Evolutionary conservation across 2,888 invertebrate genomes (phyloP), one percentile per base, ranked within the genome.

Genomic region (Conus canariensis): DNA sequence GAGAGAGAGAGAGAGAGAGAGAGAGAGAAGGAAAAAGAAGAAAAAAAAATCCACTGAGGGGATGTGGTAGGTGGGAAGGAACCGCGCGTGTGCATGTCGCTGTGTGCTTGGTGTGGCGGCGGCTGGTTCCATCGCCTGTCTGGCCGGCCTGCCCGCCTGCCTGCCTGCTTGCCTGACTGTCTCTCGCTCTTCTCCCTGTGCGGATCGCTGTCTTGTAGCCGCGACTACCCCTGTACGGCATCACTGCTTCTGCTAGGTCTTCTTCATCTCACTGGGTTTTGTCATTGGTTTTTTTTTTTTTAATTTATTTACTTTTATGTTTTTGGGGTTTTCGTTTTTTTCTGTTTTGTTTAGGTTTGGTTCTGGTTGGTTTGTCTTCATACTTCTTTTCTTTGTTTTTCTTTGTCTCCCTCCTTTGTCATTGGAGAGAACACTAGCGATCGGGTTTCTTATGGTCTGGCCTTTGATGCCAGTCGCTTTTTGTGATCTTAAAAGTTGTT

Each of bases 61-160:
- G n/a, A 10, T 74, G 74, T 74, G n/a, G n/a, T 10, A 74, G n/a
- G 74, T n/a, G 10, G 74, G 10, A 74, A 30, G 19, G 16, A 80
- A 80, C 77, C 30, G 30, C 77, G 77, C 77, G 77, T 80, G 77
- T 80, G 77, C 77, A 80, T 30, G 30, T 80, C 77, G 77, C 25
- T 30, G 77, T 22, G 22, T 74, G 74, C n/a, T n/a, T n/a, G 22
- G 74, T 10, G n/a, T 74, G 74, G n/a, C n/a, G 74, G n/a, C 45
- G 22, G 74, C 74, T 74, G 22, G 22, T 74, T 8, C n/a, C n/a
- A 9, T n/a, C 45, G 45, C 45, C 45, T 45, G 45, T 80, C 3
- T 77, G 10, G 25, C 14, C 9, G 9, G 25, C 77, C 25, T 30
- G 16, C 70, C 22, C 45, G 25, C 77, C n/a, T 9, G 3, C 74